Evolutionary conservation across 1,140 invertebrate genomes (phyloP), one percentile per base, ranked within the genome.

Genomic region (Diprion similis): DNA sequence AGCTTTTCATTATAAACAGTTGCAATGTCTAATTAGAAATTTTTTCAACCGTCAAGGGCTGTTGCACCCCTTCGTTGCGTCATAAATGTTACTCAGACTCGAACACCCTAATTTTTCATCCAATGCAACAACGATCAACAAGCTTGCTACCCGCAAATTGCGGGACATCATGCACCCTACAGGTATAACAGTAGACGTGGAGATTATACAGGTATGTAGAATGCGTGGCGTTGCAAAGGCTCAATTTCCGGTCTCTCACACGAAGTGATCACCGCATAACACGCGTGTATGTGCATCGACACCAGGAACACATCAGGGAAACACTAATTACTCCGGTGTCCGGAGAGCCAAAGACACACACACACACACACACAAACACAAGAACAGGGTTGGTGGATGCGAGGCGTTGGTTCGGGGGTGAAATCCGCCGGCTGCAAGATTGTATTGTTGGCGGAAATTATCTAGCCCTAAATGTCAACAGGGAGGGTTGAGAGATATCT

Each of bases 381-480:
- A 11, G 51, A 1, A 59, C n/a, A 59, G 51, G 2, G 24, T 1
- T 37, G 24, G 24, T 1, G 24, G 24, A 3, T 37, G 24, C 24
- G 24, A 37, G 24, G 24, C 24, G 24, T 37, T 37, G 6, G 24
- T 37, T 13, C 51, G n/a, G 51, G 51, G 11, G 51, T 59, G 11
- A 59, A 59, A 15, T 59, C 51, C 51, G 9, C 51, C 11, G 51
- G 51, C 1, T 37, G 24, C 51, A 59, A 59, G 51, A 59, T 59
- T 59, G 51, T 59, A 59, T 59, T 59, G 51, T 59, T 59, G 51
- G 11, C 11, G 51, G 51, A 59, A 59, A 59, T 59, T 59, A 17
- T 59, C 51, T 59, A 15, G 11, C 51, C 51, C 51, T 59, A 59
- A 59, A 59, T 59, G 51, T 59, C 51, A 59, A 59, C 51, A 59